Evolutionary conservation across 2,797 vertebrate species (phyloP).

Genomic region (Vipera latastei): DNA sequence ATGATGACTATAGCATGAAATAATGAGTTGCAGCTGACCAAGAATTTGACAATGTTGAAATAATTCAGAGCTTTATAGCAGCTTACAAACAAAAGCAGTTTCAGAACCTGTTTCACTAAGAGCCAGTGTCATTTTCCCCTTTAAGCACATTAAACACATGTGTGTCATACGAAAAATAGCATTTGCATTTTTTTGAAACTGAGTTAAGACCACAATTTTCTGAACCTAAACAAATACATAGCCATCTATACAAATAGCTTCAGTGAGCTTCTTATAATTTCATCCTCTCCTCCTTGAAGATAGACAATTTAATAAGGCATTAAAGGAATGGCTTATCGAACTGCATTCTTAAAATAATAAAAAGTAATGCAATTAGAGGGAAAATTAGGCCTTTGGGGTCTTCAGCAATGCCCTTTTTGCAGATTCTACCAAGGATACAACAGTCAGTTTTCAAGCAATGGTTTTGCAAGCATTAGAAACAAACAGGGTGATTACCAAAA

Average conservation of each 20-base stretch:
- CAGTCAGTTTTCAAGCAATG: background rate
- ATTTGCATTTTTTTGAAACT: slow-evolving; percentile 52
- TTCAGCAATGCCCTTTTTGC: background rate
- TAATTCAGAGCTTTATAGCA: slow-evolving; percentile 50
- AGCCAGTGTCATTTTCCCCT: slow-evolving; percentile 53
- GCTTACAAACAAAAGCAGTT: slow-evolving; percentile 62
- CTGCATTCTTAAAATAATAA: background rate
- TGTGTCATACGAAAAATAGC: slow-evolving; percentile 69
- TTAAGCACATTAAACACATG: slow-evolving; percentile 66
- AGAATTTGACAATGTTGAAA: slow-evolving; percentile 52
- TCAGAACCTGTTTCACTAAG: slow-evolving; percentile 66
- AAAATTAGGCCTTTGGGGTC: background rate
- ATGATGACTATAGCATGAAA: slow-evolving; percentile 25
- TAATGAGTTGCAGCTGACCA: slow-evolving; percentile 4
- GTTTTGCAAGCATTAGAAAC: background rate
- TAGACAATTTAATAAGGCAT: slow-evolving; percentile 27
- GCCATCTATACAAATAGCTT: slow-evolving; percentile 47
- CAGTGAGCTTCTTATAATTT: slow-evolving; percentile 35
- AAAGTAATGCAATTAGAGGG: background rate
- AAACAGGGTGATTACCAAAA: background rate
- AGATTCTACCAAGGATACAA: background rate
- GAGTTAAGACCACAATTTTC: slow-evolving; percentile 62
- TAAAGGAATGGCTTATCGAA: slow-evolving; percentile 11
- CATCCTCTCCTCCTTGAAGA: slow-evolving; percentile 33
- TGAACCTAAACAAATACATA: slow-evolving; percentile 55